Conservation (phyloP, 1,140 invertebrate genomes). For the Odontomachus brunneus region DNA sequence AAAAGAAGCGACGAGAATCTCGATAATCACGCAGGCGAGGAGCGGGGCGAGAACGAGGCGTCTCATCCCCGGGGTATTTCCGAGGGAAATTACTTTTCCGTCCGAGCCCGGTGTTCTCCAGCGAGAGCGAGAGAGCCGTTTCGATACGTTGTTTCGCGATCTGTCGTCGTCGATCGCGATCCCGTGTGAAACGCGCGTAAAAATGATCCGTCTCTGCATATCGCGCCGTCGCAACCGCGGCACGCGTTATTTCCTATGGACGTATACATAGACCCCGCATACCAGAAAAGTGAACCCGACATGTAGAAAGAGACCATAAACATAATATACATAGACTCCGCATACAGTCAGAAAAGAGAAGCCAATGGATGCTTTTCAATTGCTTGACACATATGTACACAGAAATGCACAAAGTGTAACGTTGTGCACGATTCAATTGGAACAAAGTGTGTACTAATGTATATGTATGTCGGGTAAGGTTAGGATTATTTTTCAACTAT, state of each 20-base stretch:
- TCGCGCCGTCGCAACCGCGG: background rate
- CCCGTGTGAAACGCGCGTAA: conserved; percentile 65
- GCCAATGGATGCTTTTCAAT: too few species aligned
- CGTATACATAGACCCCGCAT: too few species aligned
- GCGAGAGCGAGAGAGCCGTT: background rate
- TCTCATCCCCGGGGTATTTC: conserved; percentile 21
- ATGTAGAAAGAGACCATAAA: too few species aligned
- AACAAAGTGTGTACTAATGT: too few species aligned
- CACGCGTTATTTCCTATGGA: background rate
- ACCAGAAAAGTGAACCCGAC: too few species aligned
- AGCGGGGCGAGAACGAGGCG: background rate
- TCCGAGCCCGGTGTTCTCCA: conserved; percentile 23
- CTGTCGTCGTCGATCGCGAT: conserved; percentile 64
- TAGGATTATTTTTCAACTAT: too few species aligned
- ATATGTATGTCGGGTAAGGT: too few species aligned
- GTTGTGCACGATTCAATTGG: too few species aligned
- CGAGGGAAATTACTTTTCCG: conserved; percentile 55
- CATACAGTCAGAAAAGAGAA: too few species aligned
- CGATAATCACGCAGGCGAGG: conserved; percentile 15
- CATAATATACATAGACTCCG: too few species aligned
- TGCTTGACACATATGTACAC: too few species aligned
- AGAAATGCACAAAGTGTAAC: too few species aligned
- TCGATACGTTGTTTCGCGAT: conserved; percentile 45
- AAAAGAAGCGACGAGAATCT: conserved; percentile 27
- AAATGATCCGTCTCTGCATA: conserved; percentile 61